Evolutionary conservation across 2,113 vertebrate genomes (phyloP).

Genomic region (Anser cygnoides): DNA sequence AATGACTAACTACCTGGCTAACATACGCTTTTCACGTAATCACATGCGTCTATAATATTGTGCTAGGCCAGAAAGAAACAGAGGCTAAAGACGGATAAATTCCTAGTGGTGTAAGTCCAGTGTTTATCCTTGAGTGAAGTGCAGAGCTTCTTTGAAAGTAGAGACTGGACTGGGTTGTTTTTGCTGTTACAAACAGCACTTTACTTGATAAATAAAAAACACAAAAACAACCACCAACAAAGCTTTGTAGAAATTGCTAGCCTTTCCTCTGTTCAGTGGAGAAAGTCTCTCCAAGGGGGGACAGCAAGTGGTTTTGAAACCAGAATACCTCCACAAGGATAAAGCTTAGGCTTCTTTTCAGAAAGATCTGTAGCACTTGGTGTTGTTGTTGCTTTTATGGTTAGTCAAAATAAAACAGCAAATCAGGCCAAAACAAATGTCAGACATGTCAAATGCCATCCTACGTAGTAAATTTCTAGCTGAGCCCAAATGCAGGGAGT

Average conservation of each 20-base stretch:
- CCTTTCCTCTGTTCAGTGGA: not conserved
- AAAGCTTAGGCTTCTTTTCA: not conserved
- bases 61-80: not conserved
- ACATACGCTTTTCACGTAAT: not conserved
- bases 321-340: not conserved
- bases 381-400: too few species aligned
- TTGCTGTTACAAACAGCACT: not conserved
- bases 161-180: not conserved
- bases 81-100: too few species aligned
- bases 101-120: accelerated
- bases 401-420: not conserved
- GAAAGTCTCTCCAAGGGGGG: not conserved
- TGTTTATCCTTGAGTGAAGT: not conserved
- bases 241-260: not conserved
- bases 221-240: not conserved
- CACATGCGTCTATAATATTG: not conserved
- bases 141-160: too few species aligned
- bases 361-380: not conserved
- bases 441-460: not conserved
- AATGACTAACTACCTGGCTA: not conserved
- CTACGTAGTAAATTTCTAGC: not conserved
- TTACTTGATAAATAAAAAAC: not conserved
- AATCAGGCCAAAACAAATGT: not conserved
- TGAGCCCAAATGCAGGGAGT: not conserved
- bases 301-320: not conserved